Base-by-base conservation (phyloP, 2,888 invertebrate genomes). In the Netelia fuscicornis region DNA sequence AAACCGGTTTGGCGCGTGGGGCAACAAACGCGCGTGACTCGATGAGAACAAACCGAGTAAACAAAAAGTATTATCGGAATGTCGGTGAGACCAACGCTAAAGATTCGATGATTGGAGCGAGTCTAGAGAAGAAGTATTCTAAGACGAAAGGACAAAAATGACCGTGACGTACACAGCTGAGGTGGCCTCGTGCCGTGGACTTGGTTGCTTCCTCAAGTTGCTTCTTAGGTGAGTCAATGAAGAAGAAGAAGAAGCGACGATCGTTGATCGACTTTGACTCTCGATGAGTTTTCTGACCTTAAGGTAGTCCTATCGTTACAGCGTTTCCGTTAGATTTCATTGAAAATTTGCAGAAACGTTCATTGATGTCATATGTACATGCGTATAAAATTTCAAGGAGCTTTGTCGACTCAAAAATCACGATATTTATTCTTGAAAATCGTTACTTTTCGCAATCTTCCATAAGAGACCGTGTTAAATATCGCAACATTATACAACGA, bases 191-290 rank as follows among this genome's bases (percentile, higher is more conserved):
- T 97, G 97, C 92, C 95, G 96, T 75, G 97, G 98, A 86, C 96
- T 98, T 93, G 98, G 98, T 83, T 97, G 97, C 91, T 98, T 98
- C 95, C 95, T 98, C 89, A 97, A 97, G 95, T 95, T 98, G 91
- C 95, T 98, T 48, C 95, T 96, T 91, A 96, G 97, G 98, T 98
- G 94, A 95, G 94, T 76, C 13, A 67, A 64, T 54, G 54, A 13
- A 54, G 30, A 64, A 48, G 48, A 48, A 0, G 17, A 17, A 17
- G 17, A 17, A 48, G 0, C 10, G 13, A 6, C 2, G 13, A 10
- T 48, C 48, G 48, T 30, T 5, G 3, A 30, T 30, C 30, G 30
- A 5, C 5, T 30, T 30, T 3, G 30, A 30, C 6, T 30, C 30
- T 30, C 30, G 30, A 30, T 30, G 6, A 30, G 3, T 30, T 30